These are phyloP conservation scores for Gambusia holbrooki DNA, from an alignment of 2,113 vertebrate genomes.

Conservation along the genomic window DNA sequence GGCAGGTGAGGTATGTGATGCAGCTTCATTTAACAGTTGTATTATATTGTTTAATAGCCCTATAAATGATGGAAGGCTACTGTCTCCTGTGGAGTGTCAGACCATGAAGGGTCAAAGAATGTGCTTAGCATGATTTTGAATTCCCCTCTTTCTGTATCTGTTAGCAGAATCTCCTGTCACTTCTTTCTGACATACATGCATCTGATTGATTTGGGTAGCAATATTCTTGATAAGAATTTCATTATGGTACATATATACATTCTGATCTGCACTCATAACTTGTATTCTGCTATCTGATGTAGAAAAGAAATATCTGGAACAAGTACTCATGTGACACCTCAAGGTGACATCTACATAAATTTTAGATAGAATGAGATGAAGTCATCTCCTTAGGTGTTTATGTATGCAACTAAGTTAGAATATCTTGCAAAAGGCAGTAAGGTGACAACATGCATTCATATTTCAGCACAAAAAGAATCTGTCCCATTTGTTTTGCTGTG, in stretches of 20 bases:
- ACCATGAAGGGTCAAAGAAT: background rate
- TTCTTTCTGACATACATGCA: background rate
- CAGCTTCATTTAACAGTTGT: too few relatives aligned
- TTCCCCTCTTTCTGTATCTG: background rate
- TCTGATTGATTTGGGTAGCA: conserved; percentile 3
- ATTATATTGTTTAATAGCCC: too few relatives aligned
- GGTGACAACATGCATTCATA: conserved; percentile 16
- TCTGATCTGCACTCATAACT: background rate
- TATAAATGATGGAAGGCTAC: too few relatives aligned
- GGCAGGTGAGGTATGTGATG: too few relatives aligned
- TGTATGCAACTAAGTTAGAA: background rate
- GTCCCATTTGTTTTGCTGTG: conserved; percentile 17
- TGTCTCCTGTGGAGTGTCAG: too few relatives aligned
- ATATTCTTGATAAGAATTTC: background rate
- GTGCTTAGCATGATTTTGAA: too few relatives aligned
- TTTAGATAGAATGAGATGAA: background rate
- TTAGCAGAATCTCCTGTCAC: conserved; percentile 1
- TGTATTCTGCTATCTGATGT: conserved; percentile 1
- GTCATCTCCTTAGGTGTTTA: background rate
- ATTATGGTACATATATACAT: conserved; percentile 1
- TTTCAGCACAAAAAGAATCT: conserved; percentile 14
- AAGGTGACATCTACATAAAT: background rate
- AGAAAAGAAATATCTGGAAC: background rate
- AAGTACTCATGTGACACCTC: background rate
- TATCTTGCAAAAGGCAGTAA: conserved; percentile 8